Conservation (phyloP, 2,888 invertebrate species). For the Mythimna ferrago region DNA sequence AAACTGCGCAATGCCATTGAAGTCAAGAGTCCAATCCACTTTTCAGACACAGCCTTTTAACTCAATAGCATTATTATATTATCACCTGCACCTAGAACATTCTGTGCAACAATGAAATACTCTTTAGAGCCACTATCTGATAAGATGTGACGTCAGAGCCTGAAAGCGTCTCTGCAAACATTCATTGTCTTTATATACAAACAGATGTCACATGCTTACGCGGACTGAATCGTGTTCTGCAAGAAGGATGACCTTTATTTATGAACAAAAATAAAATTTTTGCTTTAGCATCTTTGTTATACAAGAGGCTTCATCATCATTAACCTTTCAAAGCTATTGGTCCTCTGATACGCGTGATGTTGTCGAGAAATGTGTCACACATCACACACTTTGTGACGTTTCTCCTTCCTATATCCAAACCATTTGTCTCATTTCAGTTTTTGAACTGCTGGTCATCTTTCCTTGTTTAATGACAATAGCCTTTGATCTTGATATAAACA, state of each 20-base stretch:
- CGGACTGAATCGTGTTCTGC: slow-evolving; percentile 6
- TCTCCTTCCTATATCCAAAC: background rate
- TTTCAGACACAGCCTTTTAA: slow-evolving; percentile 12
- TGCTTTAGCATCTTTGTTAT: background rate
- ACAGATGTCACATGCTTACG: slow-evolving; percentile 24
- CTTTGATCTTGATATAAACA: background rate
- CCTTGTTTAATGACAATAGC: background rate
- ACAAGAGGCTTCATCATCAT: background rate
- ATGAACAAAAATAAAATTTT: background rate
- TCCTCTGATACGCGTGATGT: background rate
- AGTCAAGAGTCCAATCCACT: background rate
- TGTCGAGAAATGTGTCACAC: background rate
- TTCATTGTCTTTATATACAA: slow-evolving; percentile 57
- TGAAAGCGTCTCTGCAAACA: slow-evolving; percentile 62
- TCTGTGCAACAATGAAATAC: slow-evolving; percentile 30
- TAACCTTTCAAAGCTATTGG: background rate
- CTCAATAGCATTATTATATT: slow-evolving; percentile 11
- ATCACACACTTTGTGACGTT: background rate
- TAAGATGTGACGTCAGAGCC: slow-evolving; percentile 63
- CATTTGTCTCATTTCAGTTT: background rate
- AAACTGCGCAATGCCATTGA: background rate
- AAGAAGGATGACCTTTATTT: slow-evolving; percentile 5
- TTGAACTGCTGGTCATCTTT: background rate
- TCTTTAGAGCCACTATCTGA: slow-evolving; percentile 46
- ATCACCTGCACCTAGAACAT: slow-evolving; percentile 33